Evolutionary conservation across 2,797 vertebrate genomes (phyloP), one percentile per base, ranked within the genome.

Genomic region (Urosaurus nigricauda): DNA sequence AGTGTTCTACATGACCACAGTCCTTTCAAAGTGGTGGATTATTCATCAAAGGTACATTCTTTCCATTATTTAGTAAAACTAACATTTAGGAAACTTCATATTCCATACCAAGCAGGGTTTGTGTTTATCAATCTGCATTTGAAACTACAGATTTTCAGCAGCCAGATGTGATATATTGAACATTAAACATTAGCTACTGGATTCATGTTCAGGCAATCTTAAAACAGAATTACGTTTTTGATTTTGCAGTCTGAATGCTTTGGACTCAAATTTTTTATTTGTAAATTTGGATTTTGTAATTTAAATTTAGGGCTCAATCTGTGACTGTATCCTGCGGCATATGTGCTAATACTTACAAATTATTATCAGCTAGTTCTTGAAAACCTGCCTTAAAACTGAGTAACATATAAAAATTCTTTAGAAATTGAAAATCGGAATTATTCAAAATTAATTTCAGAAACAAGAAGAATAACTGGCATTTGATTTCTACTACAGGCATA

Each of bases 41-140:
- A 86, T 60, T 92, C 88, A 0, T 77, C 79, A n/a, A 94, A 95
- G 96, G 96, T 97, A 96, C 58, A 1, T 37, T 29, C n/a, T 84
- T 14, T 71, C 37, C 16, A 70, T 60, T 70, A n/a, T 51, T 79
- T 60, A 79, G 35, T n/a, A 87, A 79, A 56, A 26, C 6, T 70
- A 19, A 79, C 24, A 17, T 19, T 13, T n/a, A 51, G 17, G 32
- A 65, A 19, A 43, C 29, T 11, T 5, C 43, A 43, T 43, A 29
- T 19, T 51, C 19, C 14, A 43, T 21, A 26, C 40, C 8, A 63
- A 68, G 40, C 35, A 86, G 84, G 73, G 40, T 43, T 71, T 56
- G 24, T 19, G 21, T 40, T 75, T 75, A 71, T 75, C 51, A 75
- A 40, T 17, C 21, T 43, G 37, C 4, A 29, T 32, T 79, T 79